phyloP scores from a whole-genome alignment of 1,140 invertebrate genomes.

The Achroia grisella region DNA sequence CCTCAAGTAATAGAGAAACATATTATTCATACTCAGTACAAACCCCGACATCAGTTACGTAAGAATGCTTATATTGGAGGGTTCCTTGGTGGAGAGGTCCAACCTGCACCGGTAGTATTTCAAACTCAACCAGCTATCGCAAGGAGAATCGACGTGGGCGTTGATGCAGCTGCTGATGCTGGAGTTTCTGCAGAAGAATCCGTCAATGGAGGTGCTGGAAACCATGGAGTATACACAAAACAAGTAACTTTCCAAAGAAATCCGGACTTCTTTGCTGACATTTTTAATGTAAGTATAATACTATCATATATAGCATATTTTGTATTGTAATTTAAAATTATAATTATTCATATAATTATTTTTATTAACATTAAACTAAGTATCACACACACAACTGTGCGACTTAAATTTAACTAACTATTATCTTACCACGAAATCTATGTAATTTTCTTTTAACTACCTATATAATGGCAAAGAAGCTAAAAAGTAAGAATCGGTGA shows the following conservation, averaged over 20 bases:
- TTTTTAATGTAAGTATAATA: constrained; percentile 51
- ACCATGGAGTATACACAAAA: constrained; percentile 36
- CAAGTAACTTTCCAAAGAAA: constrained; percentile 38
- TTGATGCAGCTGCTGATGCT: constrained; percentile 21
- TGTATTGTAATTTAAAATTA: too few relatives aligned
- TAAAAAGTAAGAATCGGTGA: too few relatives aligned
- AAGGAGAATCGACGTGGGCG: constrained; percentile 46
- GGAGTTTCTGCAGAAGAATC: constrained; percentile 9
- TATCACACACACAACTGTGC: too few relatives aligned
- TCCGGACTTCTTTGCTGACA: constrained; percentile 52
- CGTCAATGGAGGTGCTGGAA: constrained; percentile 12
- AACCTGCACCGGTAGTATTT: constrained; percentile 14
- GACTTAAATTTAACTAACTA: too few relatives aligned
- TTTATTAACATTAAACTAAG: too few relatives aligned
- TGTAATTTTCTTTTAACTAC: too few relatives aligned
- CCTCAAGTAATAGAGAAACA: constrained; percentile 37
- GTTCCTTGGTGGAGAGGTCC: constrained; percentile 31
- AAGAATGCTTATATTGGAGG: constrained; percentile 47
- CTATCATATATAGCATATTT: constrained; percentile 3
- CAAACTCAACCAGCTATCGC: constrained; percentile 30
- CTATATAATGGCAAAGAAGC: too few relatives aligned
- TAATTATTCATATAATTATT: too few relatives aligned
- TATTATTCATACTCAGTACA: constrained; percentile 34
- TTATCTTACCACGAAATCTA: too few relatives aligned
- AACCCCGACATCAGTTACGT: constrained; percentile 39